Conservation (phyloP, 2,888 invertebrate genomes). For the Napeogenes inachia region DNA sequence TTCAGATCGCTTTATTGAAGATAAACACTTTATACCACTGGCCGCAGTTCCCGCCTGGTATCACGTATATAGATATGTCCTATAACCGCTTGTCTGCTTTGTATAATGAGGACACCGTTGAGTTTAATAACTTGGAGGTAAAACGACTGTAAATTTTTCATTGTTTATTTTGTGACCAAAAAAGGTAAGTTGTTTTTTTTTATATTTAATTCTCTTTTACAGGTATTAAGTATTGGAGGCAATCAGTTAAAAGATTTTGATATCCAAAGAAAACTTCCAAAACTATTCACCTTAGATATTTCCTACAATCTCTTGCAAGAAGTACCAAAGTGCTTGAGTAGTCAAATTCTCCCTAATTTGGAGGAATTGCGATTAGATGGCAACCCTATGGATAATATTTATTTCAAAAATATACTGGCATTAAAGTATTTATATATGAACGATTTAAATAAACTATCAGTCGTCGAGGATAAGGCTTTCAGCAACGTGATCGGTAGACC, state of each 20-base stretch:
- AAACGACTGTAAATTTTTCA: conserved; percentile 23
- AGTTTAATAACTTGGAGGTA: conserved; percentile 68
- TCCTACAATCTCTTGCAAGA: conserved; percentile 68
- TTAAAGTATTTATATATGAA: conserved; percentile 66
- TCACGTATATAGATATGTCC: conserved; percentile 65
- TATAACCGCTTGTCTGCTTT: conserved; percentile 59
- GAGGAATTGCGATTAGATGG: conserved; percentile 71
- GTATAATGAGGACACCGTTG: conserved; percentile 58
- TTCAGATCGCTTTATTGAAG: conserved; percentile 62
- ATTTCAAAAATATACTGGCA: conserved; percentile 65
- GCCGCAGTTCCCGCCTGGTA: conserved; percentile 62
- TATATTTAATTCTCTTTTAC: conserved; percentile 37
- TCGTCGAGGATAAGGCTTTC: conserved; percentile 67
- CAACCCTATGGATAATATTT: conserved; percentile 69
- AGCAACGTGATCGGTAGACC: conserved; percentile 64
- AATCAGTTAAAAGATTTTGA: conserved; percentile 68
- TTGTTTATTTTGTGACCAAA: neutral
- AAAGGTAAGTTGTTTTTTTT: neutral
- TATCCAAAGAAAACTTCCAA: conserved; percentile 59
- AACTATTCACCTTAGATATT: conserved; percentile 68
- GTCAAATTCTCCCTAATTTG: conserved; percentile 65
- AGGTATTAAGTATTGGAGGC: conserved; percentile 66
- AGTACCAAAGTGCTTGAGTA: conserved; percentile 65
- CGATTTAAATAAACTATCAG: conserved; percentile 50
- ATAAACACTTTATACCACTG: conserved; percentile 65